Evolutionary conservation across 2,888 invertebrate genomes (phyloP), one percentile per base, ranked within the genome.

Genomic region (Beris chalybata): DNA sequence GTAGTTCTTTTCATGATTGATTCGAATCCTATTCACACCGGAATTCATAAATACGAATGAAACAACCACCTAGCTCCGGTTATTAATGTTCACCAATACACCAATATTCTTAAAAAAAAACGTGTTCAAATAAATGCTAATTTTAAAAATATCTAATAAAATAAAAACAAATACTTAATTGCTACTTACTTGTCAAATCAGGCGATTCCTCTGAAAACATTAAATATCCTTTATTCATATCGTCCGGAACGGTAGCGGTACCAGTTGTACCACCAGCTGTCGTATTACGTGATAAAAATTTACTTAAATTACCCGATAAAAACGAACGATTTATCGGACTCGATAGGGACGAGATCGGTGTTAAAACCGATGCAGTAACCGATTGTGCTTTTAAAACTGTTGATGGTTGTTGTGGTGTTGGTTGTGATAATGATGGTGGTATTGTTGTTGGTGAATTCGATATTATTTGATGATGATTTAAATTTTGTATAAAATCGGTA

Each of bases 151-250:
- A 7, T 38, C 1, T 22, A 22, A 22, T 22, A 38, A 38, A 5
- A 3, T 64, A 71, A 64, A 32, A 12, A 44, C 12, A 5, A 29
- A 9, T 15, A 4, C 9, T 22, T 29, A 45, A 45, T 12, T 3
- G 5, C 71, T 79, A 90, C 91, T 89, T 84, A 94, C 93, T 91
- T 83, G 92, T 92, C 79, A 90, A 84, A 76, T 91, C 91, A 72
- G 87, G 85, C 81, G 90, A 89, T 83, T 92, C 90, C 78, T 92
- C 92, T 75, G 90, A 87, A 83, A 92, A 94, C 82, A 89, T 90
- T 78, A 94, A 86, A 85, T 90, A 95, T 81, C 92, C 93, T 82
- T 91, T 92, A 85, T 91, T 94, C 95, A 96, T 95, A 82, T 95
- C 95, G 86, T 93, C 87, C 74, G 92, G 90, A 81, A 90, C 76